Conservation (phyloP, 2,888 invertebrate species). For the Rhagium mordax region DNA sequence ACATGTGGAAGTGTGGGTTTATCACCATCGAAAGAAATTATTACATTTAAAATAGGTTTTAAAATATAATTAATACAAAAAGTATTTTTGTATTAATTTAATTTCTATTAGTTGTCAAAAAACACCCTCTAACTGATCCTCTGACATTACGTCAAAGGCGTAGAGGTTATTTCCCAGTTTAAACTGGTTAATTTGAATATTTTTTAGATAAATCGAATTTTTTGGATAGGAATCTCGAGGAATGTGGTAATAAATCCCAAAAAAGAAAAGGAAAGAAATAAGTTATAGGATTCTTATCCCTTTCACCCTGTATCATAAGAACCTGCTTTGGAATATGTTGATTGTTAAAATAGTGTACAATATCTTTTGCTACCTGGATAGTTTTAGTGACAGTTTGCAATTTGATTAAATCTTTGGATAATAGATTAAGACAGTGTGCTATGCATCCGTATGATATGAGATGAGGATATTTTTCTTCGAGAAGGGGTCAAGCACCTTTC, state of each 20-base stretch:
- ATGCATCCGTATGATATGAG: slow-evolving; percentile 32
- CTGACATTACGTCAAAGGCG: no score
- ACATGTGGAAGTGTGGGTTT: no score
- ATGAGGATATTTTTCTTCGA: slow-evolving; percentile 30
- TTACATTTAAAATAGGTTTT: no score
- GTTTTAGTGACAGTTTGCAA: not conserved
- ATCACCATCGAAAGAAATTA: no score
- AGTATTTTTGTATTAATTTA: no score
- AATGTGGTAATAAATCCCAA: no score
- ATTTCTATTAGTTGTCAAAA: no score
- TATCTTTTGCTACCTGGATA: not conserved
- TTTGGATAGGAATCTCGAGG: slow-evolving; percentile 7
- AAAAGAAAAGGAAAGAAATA: no score
- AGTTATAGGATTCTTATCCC: slow-evolving; percentile 7
- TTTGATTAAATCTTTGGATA: slow-evolving; percentile 7
- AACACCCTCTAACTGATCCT: no score
- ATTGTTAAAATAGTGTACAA: slow-evolving; percentile 20
- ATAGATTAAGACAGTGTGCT: slow-evolving; percentile 17
- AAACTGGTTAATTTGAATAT: no score
- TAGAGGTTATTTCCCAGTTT: no score
- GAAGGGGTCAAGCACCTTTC: slow-evolving; percentile 23
- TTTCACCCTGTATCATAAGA: not conserved
- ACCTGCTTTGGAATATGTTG: slow-evolving; percentile 17
- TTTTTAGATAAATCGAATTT: not conserved
- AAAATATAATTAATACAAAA: no score